A percentile compares a stretch with the other conserved stretches of the same genome.
These are phyloP conservation scores for Cephus cinctus DNA, from an alignment of 1,140 invertebrate species.

Conservation along the genomic window DNA sequence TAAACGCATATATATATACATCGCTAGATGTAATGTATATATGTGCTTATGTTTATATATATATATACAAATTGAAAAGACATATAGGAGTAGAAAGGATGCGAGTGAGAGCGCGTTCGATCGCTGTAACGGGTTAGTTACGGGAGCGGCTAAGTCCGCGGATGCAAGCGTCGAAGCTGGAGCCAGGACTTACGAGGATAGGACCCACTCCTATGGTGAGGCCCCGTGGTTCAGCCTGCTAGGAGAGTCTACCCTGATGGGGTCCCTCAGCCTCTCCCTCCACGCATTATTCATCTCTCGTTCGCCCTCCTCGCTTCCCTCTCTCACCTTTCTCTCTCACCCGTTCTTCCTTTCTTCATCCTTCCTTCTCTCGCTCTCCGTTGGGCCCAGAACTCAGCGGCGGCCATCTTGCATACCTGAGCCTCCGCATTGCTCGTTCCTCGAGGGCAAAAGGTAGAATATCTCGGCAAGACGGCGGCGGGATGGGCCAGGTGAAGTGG, in stretches of 20 bases:
- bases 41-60: no score
- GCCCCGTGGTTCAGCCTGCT: no score
- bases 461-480: slow-evolving; percentile 44
- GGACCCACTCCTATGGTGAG: no score
- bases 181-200: slow-evolving; percentile 23
- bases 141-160: slow-evolving; percentile 30
- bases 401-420: slow-evolving; percentile 58
- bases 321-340: slow-evolving; percentile 13
- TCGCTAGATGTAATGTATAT: no score
- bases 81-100: no score
- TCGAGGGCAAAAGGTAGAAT: slow-evolving; percentile 59
- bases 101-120: neutral
- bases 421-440: slow-evolving; percentile 57
- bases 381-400: slow-evolving; percentile 10
- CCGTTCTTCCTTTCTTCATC: neutral
- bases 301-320: slow-evolving; percentile 15
- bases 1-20: no score
- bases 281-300: slow-evolving; percentile 51
- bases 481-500: slow-evolving; percentile 29
- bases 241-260: no score
- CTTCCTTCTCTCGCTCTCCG: neutral
- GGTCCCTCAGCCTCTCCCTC: slow-evolving; percentile 32
- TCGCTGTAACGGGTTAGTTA: slow-evolving; percentile 36
- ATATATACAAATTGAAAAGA: no score
- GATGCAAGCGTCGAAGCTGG: slow-evolving; percentile 21